Conservation (phyloP, 1,140 invertebrate genomes). For the Drosophila bifasciata region DNA sequence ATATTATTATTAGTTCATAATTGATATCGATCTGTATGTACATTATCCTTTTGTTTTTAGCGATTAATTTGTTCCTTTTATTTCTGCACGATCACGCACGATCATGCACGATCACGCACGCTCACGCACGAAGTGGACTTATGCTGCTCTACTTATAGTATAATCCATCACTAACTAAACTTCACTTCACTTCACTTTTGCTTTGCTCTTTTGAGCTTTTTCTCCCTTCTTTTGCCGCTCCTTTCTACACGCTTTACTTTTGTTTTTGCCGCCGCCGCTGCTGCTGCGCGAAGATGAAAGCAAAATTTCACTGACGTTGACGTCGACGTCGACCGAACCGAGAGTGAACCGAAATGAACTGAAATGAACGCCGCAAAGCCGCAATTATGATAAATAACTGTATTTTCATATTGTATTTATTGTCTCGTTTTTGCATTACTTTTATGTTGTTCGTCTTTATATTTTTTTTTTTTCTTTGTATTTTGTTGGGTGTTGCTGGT, state of each 20-base stretch:
- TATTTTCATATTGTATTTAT: conserved; percentile 64
- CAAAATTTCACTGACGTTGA: conserved; percentile 62
- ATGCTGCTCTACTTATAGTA: too few relatives aligned
- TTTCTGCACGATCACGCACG: conserved; percentile 11
- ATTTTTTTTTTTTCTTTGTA: conserved; percentile 12
- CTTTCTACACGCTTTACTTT: neutral
- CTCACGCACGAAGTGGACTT: too few relatives aligned
- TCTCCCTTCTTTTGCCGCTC: conserved; percentile 3
- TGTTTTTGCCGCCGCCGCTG: conserved; percentile 9
- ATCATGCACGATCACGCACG: conserved; percentile 5
- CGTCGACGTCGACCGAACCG: conserved; percentile 18
- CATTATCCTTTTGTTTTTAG: too few relatives aligned
- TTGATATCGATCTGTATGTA: too few relatives aligned
- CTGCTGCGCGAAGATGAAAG: conserved; percentile 63
- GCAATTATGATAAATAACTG: conserved; percentile 38
- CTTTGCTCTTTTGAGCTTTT: conserved; percentile 12
- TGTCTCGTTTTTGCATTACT: too few relatives aligned
- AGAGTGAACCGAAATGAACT: conserved; percentile 35
- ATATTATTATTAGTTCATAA: too few relatives aligned
- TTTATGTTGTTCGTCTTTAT: conserved; percentile 60
- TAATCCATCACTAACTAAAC: too few relatives aligned
- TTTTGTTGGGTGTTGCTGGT: conserved; percentile 9
- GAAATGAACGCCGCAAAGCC: conserved; percentile 34
- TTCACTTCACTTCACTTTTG: conserved; percentile 32
- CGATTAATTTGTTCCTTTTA: too few relatives aligned